phyloP scores from a whole-genome alignment of 2,113 vertebrate species.

The Sinocyclocheilus anophthalmus region DNA sequence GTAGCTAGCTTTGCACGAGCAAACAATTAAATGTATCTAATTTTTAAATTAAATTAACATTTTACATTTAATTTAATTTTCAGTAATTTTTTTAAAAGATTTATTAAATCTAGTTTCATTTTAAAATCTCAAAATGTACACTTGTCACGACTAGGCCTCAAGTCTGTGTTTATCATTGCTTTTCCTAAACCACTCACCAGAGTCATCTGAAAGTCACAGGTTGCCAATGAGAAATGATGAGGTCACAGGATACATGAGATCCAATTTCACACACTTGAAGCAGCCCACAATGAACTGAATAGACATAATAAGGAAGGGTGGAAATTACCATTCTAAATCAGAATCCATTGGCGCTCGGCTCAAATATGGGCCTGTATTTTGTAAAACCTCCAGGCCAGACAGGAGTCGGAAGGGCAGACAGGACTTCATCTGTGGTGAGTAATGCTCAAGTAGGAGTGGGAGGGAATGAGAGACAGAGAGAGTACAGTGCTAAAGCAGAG shows the following conservation, averaged over 20 bases:
- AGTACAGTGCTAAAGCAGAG: constrained; percentile 3
- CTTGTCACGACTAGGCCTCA: background rate
- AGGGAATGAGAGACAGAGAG: background rate
- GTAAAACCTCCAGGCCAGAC: constrained; percentile 17
- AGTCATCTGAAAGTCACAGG: constrained; percentile 16
- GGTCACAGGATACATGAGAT: background rate
- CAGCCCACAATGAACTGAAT: background rate
- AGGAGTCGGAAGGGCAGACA: constrained; percentile 20
- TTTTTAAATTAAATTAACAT: no score
- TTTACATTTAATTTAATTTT: no score
- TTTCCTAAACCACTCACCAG: background rate
- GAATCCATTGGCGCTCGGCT: constrained; percentile 2
- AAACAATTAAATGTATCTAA: no score
- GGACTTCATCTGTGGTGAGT: constrained; percentile 39
- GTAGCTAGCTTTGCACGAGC: background rate
- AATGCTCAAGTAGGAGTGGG: constrained; percentile 40
- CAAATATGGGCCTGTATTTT: background rate
- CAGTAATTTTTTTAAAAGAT: no score
- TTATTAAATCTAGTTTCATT: background rate
- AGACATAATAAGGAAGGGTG: background rate
- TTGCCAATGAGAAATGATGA: background rate
- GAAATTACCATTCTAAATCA: background rate
- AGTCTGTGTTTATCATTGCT: background rate
- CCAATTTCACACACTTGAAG: background rate
- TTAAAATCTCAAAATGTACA: background rate